These are phyloP conservation scores for Takifugu ocellatus DNA, from an alignment of 2,797 vertebrate genomes.

Conservation along the genomic window DNA sequence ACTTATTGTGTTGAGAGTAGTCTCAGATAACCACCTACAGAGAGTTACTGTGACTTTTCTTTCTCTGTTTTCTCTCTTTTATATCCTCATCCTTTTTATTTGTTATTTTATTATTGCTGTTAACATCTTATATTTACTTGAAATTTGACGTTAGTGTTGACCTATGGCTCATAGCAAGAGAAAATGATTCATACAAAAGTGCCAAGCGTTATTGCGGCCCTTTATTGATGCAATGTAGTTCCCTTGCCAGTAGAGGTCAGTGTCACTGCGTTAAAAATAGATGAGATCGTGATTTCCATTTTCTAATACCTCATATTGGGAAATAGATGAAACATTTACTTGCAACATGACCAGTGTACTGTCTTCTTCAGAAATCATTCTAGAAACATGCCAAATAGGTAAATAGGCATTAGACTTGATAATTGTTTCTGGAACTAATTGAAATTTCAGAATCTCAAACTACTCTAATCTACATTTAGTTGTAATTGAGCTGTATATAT, in stretches of 20 bases:
- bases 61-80: not conserved
- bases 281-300: not conserved
- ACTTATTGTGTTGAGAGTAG: not conserved
- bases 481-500: too few species aligned
- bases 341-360: slow-evolving; percentile 17
- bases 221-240: slow-evolving; percentile 20
- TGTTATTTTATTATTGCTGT: too few species aligned
- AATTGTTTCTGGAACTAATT: too few species aligned
- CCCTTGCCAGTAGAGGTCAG: slow-evolving; percentile 57
- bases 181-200: not conserved
- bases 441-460: too few species aligned
- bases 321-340: slow-evolving; percentile 31
- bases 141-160: too few species aligned
- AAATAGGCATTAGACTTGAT: too few species aligned
- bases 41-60: not conserved
- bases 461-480: too few species aligned
- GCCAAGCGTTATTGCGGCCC: not conserved
- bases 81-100: not conserved
- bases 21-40: not conserved
- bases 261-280: slow-evolving; percentile 23
- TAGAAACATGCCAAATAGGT: too few species aligned
- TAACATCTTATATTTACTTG: too few species aligned
- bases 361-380: not conserved
- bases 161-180: too few species aligned
- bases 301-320: slow-evolving; percentile 10